phyloP scores from a whole-genome alignment of 2,113 vertebrate genomes.

The Hymenochirus boettgeri region DNA sequence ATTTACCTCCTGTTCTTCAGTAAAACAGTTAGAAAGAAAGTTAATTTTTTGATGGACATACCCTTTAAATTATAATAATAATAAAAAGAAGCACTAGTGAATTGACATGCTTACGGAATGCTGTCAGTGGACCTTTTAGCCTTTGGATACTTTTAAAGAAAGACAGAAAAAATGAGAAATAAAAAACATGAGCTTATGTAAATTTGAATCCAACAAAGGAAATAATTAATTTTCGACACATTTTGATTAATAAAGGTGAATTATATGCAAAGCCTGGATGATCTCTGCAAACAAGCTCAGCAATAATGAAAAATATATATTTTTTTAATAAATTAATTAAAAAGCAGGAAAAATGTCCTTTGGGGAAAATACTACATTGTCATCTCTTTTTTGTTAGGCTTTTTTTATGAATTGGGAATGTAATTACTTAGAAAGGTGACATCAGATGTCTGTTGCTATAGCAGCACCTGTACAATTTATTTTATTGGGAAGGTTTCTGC shows the following conservation, averaged over 20 bases:
- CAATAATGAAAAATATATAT: not conserved
- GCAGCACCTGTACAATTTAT: not conserved
- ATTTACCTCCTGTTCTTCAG: no score
- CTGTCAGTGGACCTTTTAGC: no score
- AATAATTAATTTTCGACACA: not conserved
- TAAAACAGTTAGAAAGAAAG: no score
- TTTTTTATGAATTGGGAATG: not conserved
- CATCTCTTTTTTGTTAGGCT: not conserved
- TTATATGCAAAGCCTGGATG: not conserved
- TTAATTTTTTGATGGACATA: no score
- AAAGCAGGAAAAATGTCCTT: not conserved
- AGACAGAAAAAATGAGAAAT: not conserved
- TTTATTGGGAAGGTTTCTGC: no score
- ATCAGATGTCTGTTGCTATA: not conserved
- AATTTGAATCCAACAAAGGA: conserved; percentile 3
- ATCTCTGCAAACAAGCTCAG: conserved; percentile 2
- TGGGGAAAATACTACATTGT: not conserved
- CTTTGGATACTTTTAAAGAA: no score
- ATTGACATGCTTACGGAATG: no score
- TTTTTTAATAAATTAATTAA: conserved; percentile 1
- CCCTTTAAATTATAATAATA: no score
- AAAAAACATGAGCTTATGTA: not conserved
- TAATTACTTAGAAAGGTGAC: not conserved
- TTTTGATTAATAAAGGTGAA: conserved; percentile 3
- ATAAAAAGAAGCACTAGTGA: no score